Evolutionary conservation across 2,888 invertebrate species (phyloP), one percentile per base, ranked within the genome.

Genomic region (Nasonia oneida): DNA sequence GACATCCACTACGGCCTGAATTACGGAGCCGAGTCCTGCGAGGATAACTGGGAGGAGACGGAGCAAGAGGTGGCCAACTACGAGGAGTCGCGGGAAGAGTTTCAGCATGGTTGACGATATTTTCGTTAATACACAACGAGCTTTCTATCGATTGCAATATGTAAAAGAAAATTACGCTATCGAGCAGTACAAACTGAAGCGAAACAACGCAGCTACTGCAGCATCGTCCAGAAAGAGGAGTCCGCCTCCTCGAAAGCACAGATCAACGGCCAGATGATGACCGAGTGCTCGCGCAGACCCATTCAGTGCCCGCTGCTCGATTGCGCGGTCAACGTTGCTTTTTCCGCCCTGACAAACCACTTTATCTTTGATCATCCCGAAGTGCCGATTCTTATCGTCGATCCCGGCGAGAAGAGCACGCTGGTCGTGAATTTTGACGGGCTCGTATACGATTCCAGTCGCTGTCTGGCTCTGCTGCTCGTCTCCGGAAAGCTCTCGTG

Each of bases 281-380:
- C 88, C 39, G 93, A 93, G 81, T 91, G 91, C 70, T 93, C 93
- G 29, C 90, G 93, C 39, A 89, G 94, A 87, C 94, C 94, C 1
- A 92, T 94, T 67, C 92, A 93, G 71, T 95, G 95, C 88, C 95
- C 95, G 0, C 93, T 94, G 86, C 89, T 93, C 3, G 92, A 94
- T 33, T 95, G 95, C 88, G 92, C 93, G 6, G 94, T 94, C 87
- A 94, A 94, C 83, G 94, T 95, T 6, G 95, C 95, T 0, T 93
- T 94, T 74, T 94, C 94, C 50, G 94, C 95, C 0, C 90, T 95
- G 4, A 93, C 94, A 23, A 93, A 94, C 73, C 95, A 95, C 90
- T 95, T 95, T 87, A 92, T 94, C 84, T 95, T 95, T 89, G 95
- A 95, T 89, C 95, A 95, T 90, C 94, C 94, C 1, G 94, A 94